Base-by-base conservation (phyloP, 2,797 vertebrate species). In the Chelmon rostratus region DNA sequence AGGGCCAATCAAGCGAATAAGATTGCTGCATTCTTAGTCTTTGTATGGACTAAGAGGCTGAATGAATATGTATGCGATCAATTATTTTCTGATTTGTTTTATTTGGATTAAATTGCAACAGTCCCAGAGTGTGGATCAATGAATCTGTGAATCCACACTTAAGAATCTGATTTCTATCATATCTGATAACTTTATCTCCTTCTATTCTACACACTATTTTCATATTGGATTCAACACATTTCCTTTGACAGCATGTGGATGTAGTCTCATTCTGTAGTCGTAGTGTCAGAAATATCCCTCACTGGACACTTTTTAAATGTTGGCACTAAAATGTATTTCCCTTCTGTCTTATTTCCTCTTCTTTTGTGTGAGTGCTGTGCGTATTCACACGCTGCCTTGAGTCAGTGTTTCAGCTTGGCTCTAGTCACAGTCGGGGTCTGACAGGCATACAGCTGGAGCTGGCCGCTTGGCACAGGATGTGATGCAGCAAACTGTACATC, bases 401-500 rank as follows among this genome's bases (percentile, higher is more conserved):
- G 54, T 63, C 49, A 0, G 64, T 28, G 44, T 71, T n/a, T 25
- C 56, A 64, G 50, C 65, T 65, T 42, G 57, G 37, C 65, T 1
- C 6, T 33, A 42, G 66, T 62, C 69, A 38, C 72, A 52, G 76
- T 46, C 2, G n/a, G 31, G 57, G 21, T 70, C 47, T 56, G 53
- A 70, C 69, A 25, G 69, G 50, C 40, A 18, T 73, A 52, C 83
- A 77, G 84, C 77, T 76, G 50, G 44, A 84, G 58, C 47, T n/a
- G 35, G 67, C 44, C 40, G 37, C 83, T 90, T 88, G 82, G 88
- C 85, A 66, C 59, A 28, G 31, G 28, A 38, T 66, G 66, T 68
- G 80, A 78, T 88, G 89, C 87, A 86, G 81, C 81, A 86, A 89
- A 91, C 72, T 23, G 46, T 81, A 38, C 61, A 58, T 79, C 89